Conservation (phyloP, 2,888 invertebrate species). For the Crossocerus cetratus region DNA sequence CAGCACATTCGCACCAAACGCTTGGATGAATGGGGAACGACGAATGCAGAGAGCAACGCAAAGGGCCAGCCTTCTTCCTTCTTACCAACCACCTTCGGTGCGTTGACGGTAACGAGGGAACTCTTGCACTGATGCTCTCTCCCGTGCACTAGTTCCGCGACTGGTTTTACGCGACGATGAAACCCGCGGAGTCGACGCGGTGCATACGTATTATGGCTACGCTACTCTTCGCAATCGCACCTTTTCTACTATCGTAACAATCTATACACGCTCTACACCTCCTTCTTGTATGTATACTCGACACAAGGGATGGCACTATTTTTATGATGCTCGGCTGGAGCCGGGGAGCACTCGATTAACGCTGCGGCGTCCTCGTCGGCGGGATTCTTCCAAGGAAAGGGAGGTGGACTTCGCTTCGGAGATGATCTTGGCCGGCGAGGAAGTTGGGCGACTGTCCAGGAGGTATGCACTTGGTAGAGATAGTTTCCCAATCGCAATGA, state of each 20-base stretch:
- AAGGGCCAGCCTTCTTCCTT: constrained; percentile 19
- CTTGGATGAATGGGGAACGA: too few relatives aligned
- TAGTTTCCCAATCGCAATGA: constrained; percentile 60
- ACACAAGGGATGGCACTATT: constrained; percentile 49
- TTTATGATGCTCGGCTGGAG: constrained; percentile 42
- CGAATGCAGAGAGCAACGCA: too few relatives aligned
- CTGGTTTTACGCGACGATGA: too few relatives aligned
- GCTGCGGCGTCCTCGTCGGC: constrained; percentile 35
- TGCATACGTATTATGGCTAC: constrained; percentile 23
- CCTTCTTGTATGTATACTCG: constrained; percentile 30
- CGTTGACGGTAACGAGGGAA: constrained; percentile 46
- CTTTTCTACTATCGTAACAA: constrained; percentile 25
- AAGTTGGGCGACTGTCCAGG: constrained; percentile 40
- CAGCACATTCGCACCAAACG: background rate
- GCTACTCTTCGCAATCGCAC: constrained; percentile 31
- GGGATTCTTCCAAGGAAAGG: constrained; percentile 27
- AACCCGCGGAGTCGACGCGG: constrained; percentile 4
- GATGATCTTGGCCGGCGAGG: constrained; percentile 36
- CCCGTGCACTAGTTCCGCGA: too few relatives aligned
- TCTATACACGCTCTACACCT: constrained; percentile 36
- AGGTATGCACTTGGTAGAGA: constrained; percentile 50
- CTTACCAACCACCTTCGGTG: constrained; percentile 37
- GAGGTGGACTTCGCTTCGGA: too few relatives aligned
- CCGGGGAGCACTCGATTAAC: constrained; percentile 36
- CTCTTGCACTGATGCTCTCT: background rate